phyloP scores from a whole-genome alignment of 2,888 invertebrate species.

The Crocallis elinguaria region DNA sequence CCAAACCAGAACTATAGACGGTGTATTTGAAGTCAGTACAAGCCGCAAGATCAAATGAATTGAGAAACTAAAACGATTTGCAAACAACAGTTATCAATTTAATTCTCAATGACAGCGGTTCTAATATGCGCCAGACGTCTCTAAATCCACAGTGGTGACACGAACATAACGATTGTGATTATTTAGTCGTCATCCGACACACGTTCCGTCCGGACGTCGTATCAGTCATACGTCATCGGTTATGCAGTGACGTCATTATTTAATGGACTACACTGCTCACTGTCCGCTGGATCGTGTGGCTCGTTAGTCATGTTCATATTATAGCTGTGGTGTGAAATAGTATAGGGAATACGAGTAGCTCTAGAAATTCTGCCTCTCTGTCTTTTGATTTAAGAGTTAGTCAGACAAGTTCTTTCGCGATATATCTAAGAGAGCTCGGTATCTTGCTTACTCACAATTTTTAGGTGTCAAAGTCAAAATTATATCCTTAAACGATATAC shows the following conservation, averaged over 20 bases:
- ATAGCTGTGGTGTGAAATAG: slow-evolving; percentile 1
- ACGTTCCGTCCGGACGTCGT: slow-evolving; percentile 12
- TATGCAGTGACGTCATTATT: slow-evolving; percentile 44
- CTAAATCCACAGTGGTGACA: not conserved
- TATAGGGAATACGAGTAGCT: not conserved
- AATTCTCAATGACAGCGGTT: not conserved
- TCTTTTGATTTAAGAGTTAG: too few relatives aligned
- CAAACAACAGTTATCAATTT: too few relatives aligned
- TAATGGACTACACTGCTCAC: slow-evolving; percentile 38
- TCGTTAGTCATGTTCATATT: slow-evolving; percentile 39
- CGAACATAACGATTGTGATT: slow-evolving; percentile 17
- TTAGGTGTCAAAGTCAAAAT: too few relatives aligned
- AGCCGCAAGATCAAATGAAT: too few relatives aligned
- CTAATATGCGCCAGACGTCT: not conserved
- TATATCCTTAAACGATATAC: too few relatives aligned
- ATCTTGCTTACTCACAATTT: too few relatives aligned
- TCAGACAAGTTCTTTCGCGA: too few relatives aligned
- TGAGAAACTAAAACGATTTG: too few relatives aligned
- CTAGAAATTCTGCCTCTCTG: too few relatives aligned
- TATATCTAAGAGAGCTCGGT: too few relatives aligned
- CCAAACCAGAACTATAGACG: too few relatives aligned
- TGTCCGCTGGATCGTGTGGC: slow-evolving; percentile 30
- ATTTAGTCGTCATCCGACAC: slow-evolving; percentile 21
- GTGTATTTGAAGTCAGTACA: too few relatives aligned
- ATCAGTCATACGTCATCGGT: slow-evolving; percentile 45